Base-by-base conservation (phyloP, 2,113 vertebrate genomes). In the Myrmophylax atrothorax region DNA sequence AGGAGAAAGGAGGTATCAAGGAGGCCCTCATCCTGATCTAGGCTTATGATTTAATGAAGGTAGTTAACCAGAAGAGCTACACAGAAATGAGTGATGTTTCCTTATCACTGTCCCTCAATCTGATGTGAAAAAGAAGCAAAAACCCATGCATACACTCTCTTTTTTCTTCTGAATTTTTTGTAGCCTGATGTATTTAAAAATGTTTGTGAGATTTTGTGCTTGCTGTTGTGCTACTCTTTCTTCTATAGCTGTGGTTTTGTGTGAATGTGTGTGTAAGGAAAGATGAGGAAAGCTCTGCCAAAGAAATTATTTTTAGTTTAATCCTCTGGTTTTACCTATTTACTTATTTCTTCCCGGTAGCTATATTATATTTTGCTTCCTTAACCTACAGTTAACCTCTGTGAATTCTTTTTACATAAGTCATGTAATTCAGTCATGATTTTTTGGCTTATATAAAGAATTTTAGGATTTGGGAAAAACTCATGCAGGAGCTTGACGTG, bases 401-500 rank as follows among this genome's bases (percentile, higher is more conserved):
- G 23, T 74, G 64, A 89, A 70, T 90, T 91, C 40, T 83, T 90
- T 86, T 50, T 77, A 69, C 69, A 40, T 44, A 79, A 87, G 14
- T 64, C n/a, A 2, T 6, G 22, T 66, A n/a, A 69, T 76, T 80
- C 31, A 87, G 38, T 70, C 12, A 19, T 35, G 33, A 16, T 90
- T 74, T 37, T 46, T 96, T 93, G 55, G 82, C 67, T 96, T 66
- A 62, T 35, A 35, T 26, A 74, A 89, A 80, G 42, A 86, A 63
- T 89, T 81, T 77, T 67, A 90, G 83, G 35, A 77, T 70, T 70
- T 78, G 37, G 1, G 0, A 67, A 58, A 84, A 77, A 84, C 10
- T 72, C n/a, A 20, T n/a, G 29, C 46, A 60, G 29, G 64, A 93
- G 29, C 52, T 84, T 86, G 58, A 86, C 13, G 16, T 93, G 16